Evolutionary conservation across 2,888 invertebrate species (phyloP), one percentile per base, ranked within the genome.

Genomic region (Zhuqinia jingwanae): DNA sequence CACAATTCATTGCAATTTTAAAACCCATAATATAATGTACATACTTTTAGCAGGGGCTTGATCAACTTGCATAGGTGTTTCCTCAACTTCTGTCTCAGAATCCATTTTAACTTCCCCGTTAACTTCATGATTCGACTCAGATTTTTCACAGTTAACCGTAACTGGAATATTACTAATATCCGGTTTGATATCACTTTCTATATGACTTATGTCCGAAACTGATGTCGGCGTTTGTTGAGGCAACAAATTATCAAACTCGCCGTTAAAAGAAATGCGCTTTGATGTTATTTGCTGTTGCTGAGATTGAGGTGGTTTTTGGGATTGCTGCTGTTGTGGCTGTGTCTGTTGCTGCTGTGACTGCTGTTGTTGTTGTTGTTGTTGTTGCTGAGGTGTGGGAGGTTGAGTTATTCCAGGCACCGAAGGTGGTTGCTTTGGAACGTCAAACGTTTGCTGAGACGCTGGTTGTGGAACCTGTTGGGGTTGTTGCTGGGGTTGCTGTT

Each of bases 331-430:
- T 17, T 58, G 58, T 6, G 25, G 75, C 36, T 73, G 58, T 10
- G 30, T 6, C 22, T 20, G 73, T n/a, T 68, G 82, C 22, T 22
- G 60, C n/a, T 17, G 36, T 5, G 36, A 2, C 47, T 81, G 73
- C 17, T 68, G 53, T 13, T 2, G 47, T 20, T 22, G 73, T 17
- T 79, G 79, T 73, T 50, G 63, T 15, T 56, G 36, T 30, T 73
- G 53, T 25, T 87, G 82, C 45, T 89, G 95, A 11, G 95, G 95
- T 89, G 94, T 94, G 45, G 94, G 94, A 17, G 94, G 93, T 83
- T 92, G 93, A 88, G 91, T 92, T 68, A 92, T 88, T 56, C 92
- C 84, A 8, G 88, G 53, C n/a, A 88, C 88, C 47, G 89, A 89
- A 17, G 88, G 88, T 6, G 89, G 88, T 58, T 90, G 90, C 80